Evolutionary conservation across 1,140 invertebrate species (phyloP).

Genomic region (Cardiocondyla obscurior): DNA sequence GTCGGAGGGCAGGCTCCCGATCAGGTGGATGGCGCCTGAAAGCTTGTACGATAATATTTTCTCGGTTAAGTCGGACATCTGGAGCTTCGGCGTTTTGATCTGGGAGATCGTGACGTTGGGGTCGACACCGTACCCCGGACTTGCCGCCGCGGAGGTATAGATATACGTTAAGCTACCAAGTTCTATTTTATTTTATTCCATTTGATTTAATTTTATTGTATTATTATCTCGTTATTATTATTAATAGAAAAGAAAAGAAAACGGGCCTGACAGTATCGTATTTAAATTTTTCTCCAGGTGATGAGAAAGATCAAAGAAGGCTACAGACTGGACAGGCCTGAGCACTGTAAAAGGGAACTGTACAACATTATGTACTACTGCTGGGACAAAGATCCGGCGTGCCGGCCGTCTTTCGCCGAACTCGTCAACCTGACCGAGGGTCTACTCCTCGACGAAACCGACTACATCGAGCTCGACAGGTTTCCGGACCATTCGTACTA

Average conservation of each 20-base stretch:
- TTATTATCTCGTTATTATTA: too few species aligned
- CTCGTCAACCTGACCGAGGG: slow-evolving; percentile 91
- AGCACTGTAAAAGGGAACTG: slow-evolving; percentile 93
- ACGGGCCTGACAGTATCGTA: too few species aligned
- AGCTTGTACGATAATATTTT: slow-evolving; percentile 96
- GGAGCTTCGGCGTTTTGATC: slow-evolving; percentile 96
- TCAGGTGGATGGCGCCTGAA: slow-evolving; percentile 97
- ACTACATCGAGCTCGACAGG: slow-evolving; percentile 95
- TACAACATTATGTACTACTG: slow-evolving; percentile 98
- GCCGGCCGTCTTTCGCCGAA: slow-evolving; percentile 91
- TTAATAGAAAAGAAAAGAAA: too few species aligned
- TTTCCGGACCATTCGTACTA: slow-evolving; percentile 98
- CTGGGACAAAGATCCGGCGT: slow-evolving; percentile 92
- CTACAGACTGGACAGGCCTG: slow-evolving; percentile 93
- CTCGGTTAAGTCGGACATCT: slow-evolving; percentile 95
- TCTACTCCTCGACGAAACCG: slow-evolving; percentile 93
- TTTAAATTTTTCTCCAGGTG: slow-evolving; percentile 84
- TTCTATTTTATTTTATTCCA: too few species aligned
- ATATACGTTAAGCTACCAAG: not conserved
- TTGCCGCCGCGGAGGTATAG: slow-evolving; percentile 91
- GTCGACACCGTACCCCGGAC: slow-evolving; percentile 94
- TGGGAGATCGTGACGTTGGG: slow-evolving; percentile 97
- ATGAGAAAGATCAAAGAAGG: slow-evolving; percentile 87
- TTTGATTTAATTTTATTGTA: too few species aligned
- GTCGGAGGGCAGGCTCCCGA: slow-evolving; percentile 90